Percentiles rank a stretch among this genome's conserved stretches.
phyloP scores from a whole-genome alignment of 2,797 vertebrate species.

The Urocyon cinereoargenteus region DNA sequence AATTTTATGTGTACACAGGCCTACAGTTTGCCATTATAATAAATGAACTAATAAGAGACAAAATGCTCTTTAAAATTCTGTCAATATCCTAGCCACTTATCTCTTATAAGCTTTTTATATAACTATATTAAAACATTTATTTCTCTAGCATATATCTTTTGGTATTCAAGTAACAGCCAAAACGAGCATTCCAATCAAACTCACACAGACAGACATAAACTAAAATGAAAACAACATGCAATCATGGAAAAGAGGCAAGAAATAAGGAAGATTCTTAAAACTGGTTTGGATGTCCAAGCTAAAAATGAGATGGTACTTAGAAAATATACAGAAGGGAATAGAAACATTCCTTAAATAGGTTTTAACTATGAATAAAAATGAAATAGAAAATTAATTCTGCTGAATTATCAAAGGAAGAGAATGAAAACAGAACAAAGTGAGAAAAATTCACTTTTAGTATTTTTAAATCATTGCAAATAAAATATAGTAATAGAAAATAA shows the following conservation, averaged over 20 bases:
- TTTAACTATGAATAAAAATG: not conserved
- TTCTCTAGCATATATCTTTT: not conserved
- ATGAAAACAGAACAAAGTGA: conserved; percentile 13
- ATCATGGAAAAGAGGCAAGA: not conserved
- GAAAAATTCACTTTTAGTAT: not conserved
- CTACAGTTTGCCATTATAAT: not conserved
- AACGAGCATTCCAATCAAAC: not conserved
- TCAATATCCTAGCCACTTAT: not conserved
- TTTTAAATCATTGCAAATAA: conserved; percentile 12
- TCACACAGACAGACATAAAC: not conserved
- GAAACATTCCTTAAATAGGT: not conserved
- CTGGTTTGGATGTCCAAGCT: not conserved
- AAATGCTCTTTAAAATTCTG: conserved; percentile 8
- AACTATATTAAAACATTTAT: not conserved
- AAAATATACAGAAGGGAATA: not conserved
- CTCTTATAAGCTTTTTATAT: not conserved
- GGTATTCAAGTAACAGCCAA: not conserved
- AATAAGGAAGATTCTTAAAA: not conserved
- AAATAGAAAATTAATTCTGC: not conserved
- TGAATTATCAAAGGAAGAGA: not conserved
- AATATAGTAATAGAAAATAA: not conserved
- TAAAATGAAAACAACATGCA: not conserved
- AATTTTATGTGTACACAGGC: not conserved
- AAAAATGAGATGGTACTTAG: not conserved
- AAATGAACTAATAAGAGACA: not conserved